phyloP scores from a whole-genome alignment of 2,888 invertebrate species.

The Spisula subtruncata region DNA sequence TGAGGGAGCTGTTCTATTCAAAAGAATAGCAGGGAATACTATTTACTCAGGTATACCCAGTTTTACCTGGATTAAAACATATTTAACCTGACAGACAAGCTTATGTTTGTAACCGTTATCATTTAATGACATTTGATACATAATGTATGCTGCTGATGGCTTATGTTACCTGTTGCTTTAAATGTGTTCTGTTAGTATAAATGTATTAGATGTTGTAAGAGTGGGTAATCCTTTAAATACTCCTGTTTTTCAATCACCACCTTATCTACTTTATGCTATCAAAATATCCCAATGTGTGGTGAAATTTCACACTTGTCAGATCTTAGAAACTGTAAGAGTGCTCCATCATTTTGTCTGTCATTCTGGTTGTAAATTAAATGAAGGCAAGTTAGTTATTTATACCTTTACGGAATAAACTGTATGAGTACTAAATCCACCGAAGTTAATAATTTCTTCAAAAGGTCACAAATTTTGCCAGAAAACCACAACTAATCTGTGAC shows the following conservation, averaged over 20 bases:
- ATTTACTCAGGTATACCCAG: too few relatives aligned
- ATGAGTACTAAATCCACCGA: too few relatives aligned
- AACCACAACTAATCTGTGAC: too few relatives aligned
- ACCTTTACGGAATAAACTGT: too few relatives aligned
- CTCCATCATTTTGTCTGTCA: neutral
- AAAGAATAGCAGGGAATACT: too few relatives aligned
- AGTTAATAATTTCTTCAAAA: too few relatives aligned
- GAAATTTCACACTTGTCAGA: neutral
- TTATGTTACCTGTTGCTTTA: neutral
- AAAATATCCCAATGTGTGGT: neutral
- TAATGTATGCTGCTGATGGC: neutral
- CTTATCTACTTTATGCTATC: neutral
- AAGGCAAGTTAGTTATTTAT: neutral
- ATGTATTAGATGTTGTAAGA: neutral
- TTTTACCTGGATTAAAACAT: too few relatives aligned
- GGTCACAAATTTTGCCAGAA: too few relatives aligned
- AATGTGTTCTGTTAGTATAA: neutral
- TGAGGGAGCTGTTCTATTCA: too few relatives aligned
- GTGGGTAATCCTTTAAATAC: neutral
- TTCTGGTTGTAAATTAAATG: neutral
- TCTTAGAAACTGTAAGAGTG: neutral
- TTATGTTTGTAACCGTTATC: too few relatives aligned
- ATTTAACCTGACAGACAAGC: too few relatives aligned
- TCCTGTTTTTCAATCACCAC: neutral
- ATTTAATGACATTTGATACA: too few relatives aligned